phyloP scores from a whole-genome alignment of 2,888 invertebrate species.

The Metalampra italica region DNA sequence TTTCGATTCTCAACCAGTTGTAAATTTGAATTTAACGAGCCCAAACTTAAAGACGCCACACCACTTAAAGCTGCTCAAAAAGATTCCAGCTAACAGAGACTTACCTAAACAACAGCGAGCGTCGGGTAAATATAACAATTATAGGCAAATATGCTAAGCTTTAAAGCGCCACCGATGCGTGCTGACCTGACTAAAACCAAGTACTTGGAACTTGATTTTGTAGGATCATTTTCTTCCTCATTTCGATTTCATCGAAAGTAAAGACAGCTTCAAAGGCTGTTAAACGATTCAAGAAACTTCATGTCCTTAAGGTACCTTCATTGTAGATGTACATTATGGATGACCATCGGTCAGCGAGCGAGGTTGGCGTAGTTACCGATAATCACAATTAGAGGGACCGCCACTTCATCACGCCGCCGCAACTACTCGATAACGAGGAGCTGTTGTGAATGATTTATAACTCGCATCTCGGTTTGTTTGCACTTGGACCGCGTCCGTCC shows the following conservation, averaged over 20 bases:
- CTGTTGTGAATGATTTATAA: constrained; percentile 68
- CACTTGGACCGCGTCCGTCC: constrained; percentile 40
- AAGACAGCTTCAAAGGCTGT: too few relatives aligned
- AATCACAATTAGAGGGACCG: constrained; percentile 63
- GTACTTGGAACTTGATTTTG: too few relatives aligned
- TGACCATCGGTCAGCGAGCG: constrained; percentile 41
- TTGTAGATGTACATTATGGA: constrained; percentile 35
- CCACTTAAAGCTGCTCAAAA: neutral
- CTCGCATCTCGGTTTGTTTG: constrained; percentile 62
- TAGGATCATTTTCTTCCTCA: too few relatives aligned
- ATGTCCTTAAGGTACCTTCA: constrained; percentile 1
- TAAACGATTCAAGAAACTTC: constrained; percentile 1
- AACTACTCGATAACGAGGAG: constrained; percentile 64
- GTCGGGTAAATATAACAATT: too few relatives aligned
- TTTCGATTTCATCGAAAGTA: too few relatives aligned
- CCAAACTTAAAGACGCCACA: constrained; percentile 3
- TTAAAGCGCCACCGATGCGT: too few relatives aligned
- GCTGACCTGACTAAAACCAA: too few relatives aligned
- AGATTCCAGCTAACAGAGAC: neutral
- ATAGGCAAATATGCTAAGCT: too few relatives aligned
- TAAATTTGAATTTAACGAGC: constrained; percentile 30
- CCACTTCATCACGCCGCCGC: constrained; percentile 63
- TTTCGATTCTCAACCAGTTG: neutral
- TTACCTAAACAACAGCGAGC: too few relatives aligned
- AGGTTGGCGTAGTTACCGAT: constrained; percentile 42